Base-by-base conservation (phyloP, 2,888 invertebrate species). In the Pseudoips prasinana region DNA sequence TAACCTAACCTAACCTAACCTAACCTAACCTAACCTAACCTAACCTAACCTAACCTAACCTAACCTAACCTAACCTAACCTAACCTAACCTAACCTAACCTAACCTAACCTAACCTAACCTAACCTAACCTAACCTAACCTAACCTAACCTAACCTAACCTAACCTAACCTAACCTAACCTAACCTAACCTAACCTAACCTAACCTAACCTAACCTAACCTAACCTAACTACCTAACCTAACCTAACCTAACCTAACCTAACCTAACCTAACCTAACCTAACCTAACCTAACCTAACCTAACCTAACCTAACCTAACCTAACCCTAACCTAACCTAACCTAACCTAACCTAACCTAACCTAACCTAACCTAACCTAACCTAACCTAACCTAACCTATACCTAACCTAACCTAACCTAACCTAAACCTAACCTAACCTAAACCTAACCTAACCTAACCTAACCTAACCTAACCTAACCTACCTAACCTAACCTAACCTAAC, bases 391-490 rank as follows among this genome's bases (percentile, higher is more conserved):
- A n/a, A n/a, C n/a, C n/a, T n/a, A n/a, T n/a, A n/a, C n/a, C n/a
- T n/a, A n/a, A n/a, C n/a, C n/a, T n/a, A n/a, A n/a, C n/a, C n/a
- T n/a, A n/a, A n/a, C n/a, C n/a, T n/a, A n/a, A n/a, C n/a, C n/a
- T n/a, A n/a, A n/a, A n/a, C n/a, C n/a, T n/a, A n/a, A n/a, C n/a
- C n/a, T n/a, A n/a, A n/a, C n/a, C n/a, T n/a, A n/a, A n/a, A n/a
- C n/a, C n/a, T n/a, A 35, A 37, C 37, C 37, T 37, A 37, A 37
- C 37, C 39, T 40, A 45, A 39, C 36, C 31, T 31, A 31, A 31
- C 35, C 40, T 35, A 28, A 40, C 35, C 40, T 40, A 45, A 45
- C 45, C 45, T n/a, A n/a, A n/a, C n/a, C n/a, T n/a, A n/a, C n/a
- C n/a, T n/a, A n/a, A n/a, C n/a, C n/a, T n/a, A n/a, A n/a, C n/a